Evolutionary conservation across 2,113 vertebrate genomes (phyloP).

Genomic region (Calidris pugnax): DNA sequence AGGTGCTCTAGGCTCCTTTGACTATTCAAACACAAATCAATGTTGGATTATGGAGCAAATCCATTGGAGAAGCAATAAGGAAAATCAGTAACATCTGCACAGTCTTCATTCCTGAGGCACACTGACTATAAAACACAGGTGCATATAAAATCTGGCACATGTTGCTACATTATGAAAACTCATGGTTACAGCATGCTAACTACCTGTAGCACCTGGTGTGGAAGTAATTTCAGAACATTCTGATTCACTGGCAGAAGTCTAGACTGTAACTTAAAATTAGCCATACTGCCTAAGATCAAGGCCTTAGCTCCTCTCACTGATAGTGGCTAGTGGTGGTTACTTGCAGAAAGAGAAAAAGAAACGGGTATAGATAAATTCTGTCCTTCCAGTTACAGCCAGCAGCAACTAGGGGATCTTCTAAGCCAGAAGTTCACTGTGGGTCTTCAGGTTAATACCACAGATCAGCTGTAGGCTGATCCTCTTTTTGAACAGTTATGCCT

Average conservation of each 20-base stretch:
- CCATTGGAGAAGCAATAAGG: not conserved
- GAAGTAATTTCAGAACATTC: not conserved
- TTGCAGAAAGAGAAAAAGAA: not conserved
- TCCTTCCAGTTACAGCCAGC: not conserved
- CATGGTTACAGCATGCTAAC: not conserved
- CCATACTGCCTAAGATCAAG: not conserved
- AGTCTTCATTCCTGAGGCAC: not conserved
- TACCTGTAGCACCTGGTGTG: not conserved
- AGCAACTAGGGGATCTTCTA: not conserved
- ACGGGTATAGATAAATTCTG: not conserved
- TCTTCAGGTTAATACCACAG: not conserved
- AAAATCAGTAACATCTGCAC: not conserved
- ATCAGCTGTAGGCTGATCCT: not conserved
- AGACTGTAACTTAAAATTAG: not conserved
- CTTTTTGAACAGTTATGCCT: not conserved
- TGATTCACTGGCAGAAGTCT: not conserved
- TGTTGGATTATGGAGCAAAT: not conserved
- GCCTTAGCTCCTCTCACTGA: not conserved
- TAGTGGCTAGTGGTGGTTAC: not conserved
- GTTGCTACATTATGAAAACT: not conserved
- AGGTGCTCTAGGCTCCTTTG: not conserved
- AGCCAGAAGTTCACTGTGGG: not conserved
- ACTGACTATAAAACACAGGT: not conserved
- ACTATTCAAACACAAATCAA: not conserved
- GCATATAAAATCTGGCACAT: not conserved